A percentile compares a stretch with the other conserved stretches of the same genome.
Evolutionary conservation across 1,140 invertebrate genomes (phyloP).

Genomic region (Caerostris extrusa): DNA sequence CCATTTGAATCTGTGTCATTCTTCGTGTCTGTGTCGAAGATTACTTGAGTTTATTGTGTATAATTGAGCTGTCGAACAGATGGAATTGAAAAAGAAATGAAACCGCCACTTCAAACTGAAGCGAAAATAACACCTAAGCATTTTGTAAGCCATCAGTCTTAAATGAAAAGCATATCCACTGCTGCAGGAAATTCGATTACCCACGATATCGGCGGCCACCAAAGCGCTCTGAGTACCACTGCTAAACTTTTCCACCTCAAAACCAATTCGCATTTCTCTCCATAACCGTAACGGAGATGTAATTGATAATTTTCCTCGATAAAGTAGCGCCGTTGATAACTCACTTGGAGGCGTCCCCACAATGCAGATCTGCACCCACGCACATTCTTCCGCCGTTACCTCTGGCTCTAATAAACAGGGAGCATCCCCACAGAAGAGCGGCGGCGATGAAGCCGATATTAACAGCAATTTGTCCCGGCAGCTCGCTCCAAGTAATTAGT

Average conservation of each 20-base stretch:
- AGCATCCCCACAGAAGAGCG: neutral
- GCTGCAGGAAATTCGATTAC: neutral
- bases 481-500: neutral
- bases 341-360: too few relatives aligned
- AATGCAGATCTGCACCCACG: neutral
- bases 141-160: too few relatives aligned
- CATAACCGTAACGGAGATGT: neutral
- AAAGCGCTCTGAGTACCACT: neutral
- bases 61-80: too few relatives aligned
- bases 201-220: neutral
- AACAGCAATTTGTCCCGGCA: neutral
- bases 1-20: too few relatives aligned
- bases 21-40: too few relatives aligned
- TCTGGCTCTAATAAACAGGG: neutral
- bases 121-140: too few relatives aligned
- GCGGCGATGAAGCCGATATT: neutral
- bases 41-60: too few relatives aligned
- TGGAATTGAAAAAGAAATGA: too few relatives aligned
- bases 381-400: neutral
- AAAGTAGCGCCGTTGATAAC: neutral
- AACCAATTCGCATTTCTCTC: neutral
- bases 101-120: too few relatives aligned
- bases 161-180: too few relatives aligned
- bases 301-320: neutral
- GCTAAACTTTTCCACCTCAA: neutral